phyloP scores from a whole-genome alignment of 2,797 vertebrate species.

The Cuniculus paca region DNA sequence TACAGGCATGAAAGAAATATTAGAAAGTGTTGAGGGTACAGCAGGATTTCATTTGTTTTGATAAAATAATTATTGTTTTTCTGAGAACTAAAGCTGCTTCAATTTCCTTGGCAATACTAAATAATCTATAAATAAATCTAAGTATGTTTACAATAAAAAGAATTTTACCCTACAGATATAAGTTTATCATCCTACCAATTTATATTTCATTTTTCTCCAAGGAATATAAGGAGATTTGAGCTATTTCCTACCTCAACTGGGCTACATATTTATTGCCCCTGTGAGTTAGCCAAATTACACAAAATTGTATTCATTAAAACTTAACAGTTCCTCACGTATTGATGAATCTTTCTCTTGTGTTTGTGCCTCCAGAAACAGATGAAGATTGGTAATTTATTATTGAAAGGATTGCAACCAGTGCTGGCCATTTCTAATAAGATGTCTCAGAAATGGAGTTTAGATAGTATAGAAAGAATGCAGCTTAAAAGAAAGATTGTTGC shows the following conservation, averaged over 20 bases:
- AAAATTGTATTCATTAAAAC: constrained; percentile 65
- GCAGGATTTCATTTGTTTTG: background rate
- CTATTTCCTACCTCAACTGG: background rate
- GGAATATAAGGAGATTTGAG: constrained; percentile 30
- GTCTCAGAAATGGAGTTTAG: background rate
- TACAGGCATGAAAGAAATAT: background rate
- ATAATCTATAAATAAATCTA: background rate
- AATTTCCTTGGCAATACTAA: constrained; percentile 40
- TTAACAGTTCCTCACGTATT: constrained; percentile 33
- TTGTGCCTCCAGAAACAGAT: constrained; percentile 19
- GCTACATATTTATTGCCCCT: constrained; percentile 67
- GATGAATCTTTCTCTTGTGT: constrained; percentile 31
- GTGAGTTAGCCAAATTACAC: constrained; percentile 52
- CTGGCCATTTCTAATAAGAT: background rate
- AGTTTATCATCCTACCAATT: constrained; percentile 48
- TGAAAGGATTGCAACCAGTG: background rate
- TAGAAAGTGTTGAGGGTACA: background rate
- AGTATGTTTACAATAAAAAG: constrained; percentile 34
- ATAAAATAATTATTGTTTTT: constrained; percentile 37
- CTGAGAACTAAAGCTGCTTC: constrained; percentile 26
- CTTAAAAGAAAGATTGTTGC: background rate
- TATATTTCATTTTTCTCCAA: constrained; percentile 10
- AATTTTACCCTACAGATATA: constrained; percentile 43
- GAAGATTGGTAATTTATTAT: constrained; percentile 46
- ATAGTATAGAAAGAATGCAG: background rate